A percentile compares a stretch with the other conserved stretches of the same genome.
These are phyloP conservation scores for Harpegnathos saltator DNA, from an alignment of 1,140 invertebrate species.

Conservation along the genomic window DNA sequence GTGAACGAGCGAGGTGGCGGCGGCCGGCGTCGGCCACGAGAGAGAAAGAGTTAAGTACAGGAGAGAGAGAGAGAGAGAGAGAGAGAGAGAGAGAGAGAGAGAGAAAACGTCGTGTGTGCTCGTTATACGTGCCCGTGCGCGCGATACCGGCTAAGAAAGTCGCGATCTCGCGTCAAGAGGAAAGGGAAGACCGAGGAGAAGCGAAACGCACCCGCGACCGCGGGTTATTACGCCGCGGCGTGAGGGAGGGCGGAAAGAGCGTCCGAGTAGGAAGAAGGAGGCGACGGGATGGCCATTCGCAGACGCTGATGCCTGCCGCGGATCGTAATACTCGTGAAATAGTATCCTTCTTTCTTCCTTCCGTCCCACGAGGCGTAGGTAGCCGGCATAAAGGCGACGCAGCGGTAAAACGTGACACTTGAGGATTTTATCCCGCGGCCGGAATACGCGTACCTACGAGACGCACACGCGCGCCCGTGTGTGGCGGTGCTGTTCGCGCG, in stretches of 20 bases:
- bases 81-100: too few species aligned
- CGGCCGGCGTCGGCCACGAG: too few species aligned
- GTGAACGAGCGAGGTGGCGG: not conserved
- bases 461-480: too few species aligned
- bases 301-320: slow-evolving; percentile 63
- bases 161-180: slow-evolving; percentile 14
- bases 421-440: slow-evolving; percentile 65
- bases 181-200: slow-evolving; percentile 10
- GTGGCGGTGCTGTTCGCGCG: not conserved
- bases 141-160: not conserved
- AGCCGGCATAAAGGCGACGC: slow-evolving; percentile 57
- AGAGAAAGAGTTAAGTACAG: too few species aligned
- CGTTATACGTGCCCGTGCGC: not conserved
- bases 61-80: too few species aligned
- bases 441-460: slow-evolving; percentile 9
- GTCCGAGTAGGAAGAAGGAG: slow-evolving; percentile 9
- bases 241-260: not conserved
- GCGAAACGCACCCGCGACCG: slow-evolving; percentile 21
- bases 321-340: slow-evolving; percentile 72
- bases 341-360: slow-evolving; percentile 69
- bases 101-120: not conserved
- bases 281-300: slow-evolving; percentile 58
- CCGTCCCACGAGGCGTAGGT: slow-evolving; percentile 49
- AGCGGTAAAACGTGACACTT: slow-evolving; percentile 69
- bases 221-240: slow-evolving; percentile 4